Percentiles rank a stretch among this genome's conserved stretches.
Conservation (phyloP, 2,888 invertebrate genomes). For the Copidosoma aretas region DNA sequence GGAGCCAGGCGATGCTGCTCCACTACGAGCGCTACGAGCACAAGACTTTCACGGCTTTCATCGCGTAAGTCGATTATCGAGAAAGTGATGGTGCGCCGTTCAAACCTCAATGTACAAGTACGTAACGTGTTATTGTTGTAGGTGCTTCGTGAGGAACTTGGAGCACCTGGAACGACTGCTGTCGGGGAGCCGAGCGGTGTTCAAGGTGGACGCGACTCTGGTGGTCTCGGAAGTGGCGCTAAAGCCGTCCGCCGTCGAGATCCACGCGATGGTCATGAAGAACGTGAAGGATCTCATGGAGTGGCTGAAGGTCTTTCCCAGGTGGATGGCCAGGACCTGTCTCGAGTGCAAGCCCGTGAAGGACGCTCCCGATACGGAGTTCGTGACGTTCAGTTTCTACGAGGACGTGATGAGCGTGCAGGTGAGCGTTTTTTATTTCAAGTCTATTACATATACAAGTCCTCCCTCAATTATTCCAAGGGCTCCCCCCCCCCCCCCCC, state of each 20-base stretch:
- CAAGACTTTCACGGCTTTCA: slow-evolving; percentile 74
- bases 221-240: slow-evolving; percentile 78
- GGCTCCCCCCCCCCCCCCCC: no score
- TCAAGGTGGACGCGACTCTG: slow-evolving; percentile 80
- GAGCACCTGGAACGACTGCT: slow-evolving; percentile 71
- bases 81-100: no score
- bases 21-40: slow-evolving; percentile 86
- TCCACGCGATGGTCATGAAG: slow-evolving; percentile 78
- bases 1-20: slow-evolving; percentile 73
- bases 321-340: slow-evolving; percentile 88
- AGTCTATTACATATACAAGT: no score
- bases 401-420: slow-evolving; percentile 74
- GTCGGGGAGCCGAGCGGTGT: slow-evolving; percentile 69
- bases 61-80: slow-evolving; percentile 62
- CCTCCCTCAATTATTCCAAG: no score
- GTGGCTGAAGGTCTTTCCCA: slow-evolving; percentile 77
- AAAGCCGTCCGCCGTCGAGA: slow-evolving; percentile 77
- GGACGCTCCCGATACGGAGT: slow-evolving; percentile 58
- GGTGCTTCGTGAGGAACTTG: slow-evolving; percentile 68
- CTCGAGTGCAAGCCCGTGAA: slow-evolving; percentile 72
- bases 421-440: no score
- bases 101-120: no score
- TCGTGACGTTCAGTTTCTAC: slow-evolving; percentile 77
- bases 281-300: slow-evolving; percentile 79
- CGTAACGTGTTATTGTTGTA: slow-evolving; percentile 11